phyloP scores from a whole-genome alignment of 1,140 invertebrate genomes.

The Drosophila sproati region DNA sequence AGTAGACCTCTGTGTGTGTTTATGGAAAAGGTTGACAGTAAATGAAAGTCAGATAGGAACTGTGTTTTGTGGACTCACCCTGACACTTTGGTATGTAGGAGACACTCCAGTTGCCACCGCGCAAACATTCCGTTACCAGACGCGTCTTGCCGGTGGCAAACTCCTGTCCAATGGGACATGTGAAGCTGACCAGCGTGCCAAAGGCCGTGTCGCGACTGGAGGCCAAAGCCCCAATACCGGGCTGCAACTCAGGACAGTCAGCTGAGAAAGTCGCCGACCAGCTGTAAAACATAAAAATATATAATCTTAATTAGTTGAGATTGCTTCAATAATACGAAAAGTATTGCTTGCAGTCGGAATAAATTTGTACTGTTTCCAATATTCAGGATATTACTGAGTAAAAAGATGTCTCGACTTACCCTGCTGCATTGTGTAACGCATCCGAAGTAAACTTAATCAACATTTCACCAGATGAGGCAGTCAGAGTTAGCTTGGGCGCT shows the following conservation, averaged over 20 bases:
- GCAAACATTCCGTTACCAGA: constrained; percentile 93
- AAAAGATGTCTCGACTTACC: constrained; percentile 45
- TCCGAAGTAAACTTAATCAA: constrained; percentile 94
- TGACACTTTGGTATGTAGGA: constrained; percentile 97
- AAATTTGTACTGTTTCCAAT: too few species aligned
- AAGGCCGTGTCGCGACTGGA: constrained; percentile 96
- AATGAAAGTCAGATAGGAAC: background rate
- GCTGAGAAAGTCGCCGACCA: constrained; percentile 97
- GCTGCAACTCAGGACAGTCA: constrained; percentile 94
- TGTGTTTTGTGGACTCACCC: constrained; percentile 80
- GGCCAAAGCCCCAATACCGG: constrained; percentile 94
- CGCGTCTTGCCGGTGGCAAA: constrained; percentile 95
- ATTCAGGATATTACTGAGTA: background rate
- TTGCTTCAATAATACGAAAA: background rate
- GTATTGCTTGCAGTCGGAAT: too few species aligned
- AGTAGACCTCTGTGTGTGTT: constrained; percentile 93
- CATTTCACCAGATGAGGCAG: constrained; percentile 96
- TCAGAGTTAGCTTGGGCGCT: constrained; percentile 93
- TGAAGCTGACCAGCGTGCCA: constrained; percentile 94
- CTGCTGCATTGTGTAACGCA: constrained; percentile 91
- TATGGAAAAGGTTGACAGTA: background rate
- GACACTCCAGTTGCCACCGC: constrained; percentile 96
- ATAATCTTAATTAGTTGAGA: background rate
- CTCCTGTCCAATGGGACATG: constrained; percentile 96
- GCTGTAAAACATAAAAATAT: constrained; percentile 84